Conservation (phyloP, 1,140 invertebrate species). For the Grapholita molesta region DNA sequence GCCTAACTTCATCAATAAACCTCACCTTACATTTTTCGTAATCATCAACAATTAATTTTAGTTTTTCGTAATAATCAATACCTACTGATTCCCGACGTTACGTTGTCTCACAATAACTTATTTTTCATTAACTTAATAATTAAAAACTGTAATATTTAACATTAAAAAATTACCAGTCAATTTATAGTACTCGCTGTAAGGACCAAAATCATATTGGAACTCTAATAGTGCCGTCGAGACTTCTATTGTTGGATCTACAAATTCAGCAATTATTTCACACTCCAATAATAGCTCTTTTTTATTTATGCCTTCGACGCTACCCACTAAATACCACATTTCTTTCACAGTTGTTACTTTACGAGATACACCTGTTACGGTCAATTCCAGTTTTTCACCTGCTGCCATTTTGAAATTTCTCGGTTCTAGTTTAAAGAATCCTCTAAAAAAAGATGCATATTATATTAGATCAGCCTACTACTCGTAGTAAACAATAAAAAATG, state of each 20-base stretch:
- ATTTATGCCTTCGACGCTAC: slow-evolving; percentile 67
- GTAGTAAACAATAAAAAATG: neutral
- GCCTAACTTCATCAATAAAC: too few species aligned
- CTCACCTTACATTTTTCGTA: too few species aligned
- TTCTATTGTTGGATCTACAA: slow-evolving; percentile 70
- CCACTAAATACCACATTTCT: slow-evolving; percentile 69
- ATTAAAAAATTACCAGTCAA: slow-evolving; percentile 49
- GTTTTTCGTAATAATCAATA: too few species aligned
- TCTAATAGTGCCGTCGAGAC: slow-evolving; percentile 49
- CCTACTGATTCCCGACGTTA: too few species aligned
- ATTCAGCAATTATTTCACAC: slow-evolving; percentile 57
- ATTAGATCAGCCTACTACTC: neutral
- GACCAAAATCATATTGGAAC: slow-evolving; percentile 63
- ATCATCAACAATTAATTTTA: too few species aligned
- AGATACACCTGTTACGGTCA: slow-evolving; percentile 53
- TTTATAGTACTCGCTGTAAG: slow-evolving; percentile 69
- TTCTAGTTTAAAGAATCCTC: slow-evolving; percentile 60
- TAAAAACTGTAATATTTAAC: neutral
- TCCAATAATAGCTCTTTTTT: slow-evolving; percentile 67
- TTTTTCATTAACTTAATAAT: too few species aligned
- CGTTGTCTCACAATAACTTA: too few species aligned
- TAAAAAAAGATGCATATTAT: slow-evolving; percentile 27
- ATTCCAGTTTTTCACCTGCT: slow-evolving; percentile 59
- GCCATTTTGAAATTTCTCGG: slow-evolving; percentile 60
- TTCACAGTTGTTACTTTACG: slow-evolving; percentile 53